phyloP scores from a whole-genome alignment of 2,888 invertebrate species.

The Camponotus fellah region DNA sequence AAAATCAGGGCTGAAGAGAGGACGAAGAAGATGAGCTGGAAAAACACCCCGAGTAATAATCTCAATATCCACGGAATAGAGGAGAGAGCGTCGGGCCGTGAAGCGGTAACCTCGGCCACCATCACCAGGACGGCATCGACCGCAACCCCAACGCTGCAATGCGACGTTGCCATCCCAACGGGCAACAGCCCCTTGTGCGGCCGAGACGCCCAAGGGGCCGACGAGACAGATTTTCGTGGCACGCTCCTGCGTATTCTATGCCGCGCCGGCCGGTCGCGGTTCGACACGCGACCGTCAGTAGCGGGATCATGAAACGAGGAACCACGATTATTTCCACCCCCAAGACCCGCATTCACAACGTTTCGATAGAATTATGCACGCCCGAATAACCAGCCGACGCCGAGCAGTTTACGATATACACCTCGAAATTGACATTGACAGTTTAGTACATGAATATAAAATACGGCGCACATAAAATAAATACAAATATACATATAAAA shows the following conservation, averaged over 20 bases:
- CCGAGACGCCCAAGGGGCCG: slow-evolving; percentile 61
- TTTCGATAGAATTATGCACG: neutral
- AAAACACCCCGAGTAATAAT: neutral
- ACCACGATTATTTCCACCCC: neutral
- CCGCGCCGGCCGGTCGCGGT: slow-evolving; percentile 63
- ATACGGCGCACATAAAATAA: neutral
- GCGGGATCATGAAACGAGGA: slow-evolving; percentile 1
- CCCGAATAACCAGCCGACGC: neutral
- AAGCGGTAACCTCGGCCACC: slow-evolving; percentile 73
- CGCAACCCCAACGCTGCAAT: slow-evolving; percentile 86
- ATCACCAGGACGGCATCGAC: slow-evolving; percentile 83
- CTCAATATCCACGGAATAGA: slow-evolving; percentile 30
- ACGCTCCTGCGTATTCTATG: slow-evolving; percentile 67
- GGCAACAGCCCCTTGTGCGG: slow-evolving; percentile 84
- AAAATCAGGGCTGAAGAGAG: neutral
- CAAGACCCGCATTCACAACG: slow-evolving; percentile 37
- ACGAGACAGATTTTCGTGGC: slow-evolving; percentile 67
- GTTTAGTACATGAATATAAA: slow-evolving; percentile 5
- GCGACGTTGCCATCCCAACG: slow-evolving; percentile 86
- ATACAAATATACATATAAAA: slow-evolving; percentile 19
- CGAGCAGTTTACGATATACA: neutral
- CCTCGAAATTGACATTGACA: neutral
- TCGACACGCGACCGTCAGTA: slow-evolving; percentile 65
- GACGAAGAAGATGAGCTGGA: neutral
- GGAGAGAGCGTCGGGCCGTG: slow-evolving; percentile 55